A percentile compares a stretch with the other conserved stretches of the same genome.
Conservation (phyloP, 2,888 invertebrate species). For the Theretra japonica region DNA sequence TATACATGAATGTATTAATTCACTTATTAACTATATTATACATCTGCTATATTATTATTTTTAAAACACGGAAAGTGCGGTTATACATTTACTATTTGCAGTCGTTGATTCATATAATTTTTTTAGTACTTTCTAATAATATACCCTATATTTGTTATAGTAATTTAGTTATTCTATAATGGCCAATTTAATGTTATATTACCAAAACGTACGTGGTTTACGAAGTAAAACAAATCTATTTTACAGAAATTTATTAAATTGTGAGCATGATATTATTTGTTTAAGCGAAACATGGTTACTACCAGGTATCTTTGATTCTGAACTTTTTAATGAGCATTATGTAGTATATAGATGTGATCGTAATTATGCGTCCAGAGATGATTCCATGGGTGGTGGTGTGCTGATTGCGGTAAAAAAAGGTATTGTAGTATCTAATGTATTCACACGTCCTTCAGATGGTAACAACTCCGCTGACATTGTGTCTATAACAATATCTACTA, state of each 20-base stretch:
- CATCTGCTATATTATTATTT: too few species aligned
- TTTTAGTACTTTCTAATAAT: too few species aligned
- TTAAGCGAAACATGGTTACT: constrained; percentile 25
- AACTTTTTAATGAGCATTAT: constrained; percentile 22
- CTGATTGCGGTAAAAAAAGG: constrained; percentile 26
- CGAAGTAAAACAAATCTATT: constrained; percentile 1
- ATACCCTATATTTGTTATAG: not conserved
- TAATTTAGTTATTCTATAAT: not conserved
- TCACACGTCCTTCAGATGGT: constrained; percentile 3
- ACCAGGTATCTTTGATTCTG: constrained; percentile 21
- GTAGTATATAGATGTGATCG: constrained; percentile 30
- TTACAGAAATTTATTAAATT: not conserved
- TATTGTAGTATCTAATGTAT: constrained; percentile 2
- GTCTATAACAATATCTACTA: not conserved
- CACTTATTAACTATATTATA: too few species aligned
- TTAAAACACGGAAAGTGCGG: too few species aligned
- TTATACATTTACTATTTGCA: too few species aligned
- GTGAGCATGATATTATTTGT: not conserved
- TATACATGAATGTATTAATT: too few species aligned
- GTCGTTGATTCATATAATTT: too few species aligned
- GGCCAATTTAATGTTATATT: not conserved
- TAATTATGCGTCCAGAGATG: constrained; percentile 25
- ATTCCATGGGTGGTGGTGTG: constrained; percentile 30
- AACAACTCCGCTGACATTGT: constrained; percentile 17
- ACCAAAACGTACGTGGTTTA: not conserved